Percentiles rank a stretch among this genome's conserved stretches.
These are phyloP conservation scores for Tenthredo amoena DNA, from an alignment of 2,888 invertebrate genomes.

Conservation along the genomic window DNA sequence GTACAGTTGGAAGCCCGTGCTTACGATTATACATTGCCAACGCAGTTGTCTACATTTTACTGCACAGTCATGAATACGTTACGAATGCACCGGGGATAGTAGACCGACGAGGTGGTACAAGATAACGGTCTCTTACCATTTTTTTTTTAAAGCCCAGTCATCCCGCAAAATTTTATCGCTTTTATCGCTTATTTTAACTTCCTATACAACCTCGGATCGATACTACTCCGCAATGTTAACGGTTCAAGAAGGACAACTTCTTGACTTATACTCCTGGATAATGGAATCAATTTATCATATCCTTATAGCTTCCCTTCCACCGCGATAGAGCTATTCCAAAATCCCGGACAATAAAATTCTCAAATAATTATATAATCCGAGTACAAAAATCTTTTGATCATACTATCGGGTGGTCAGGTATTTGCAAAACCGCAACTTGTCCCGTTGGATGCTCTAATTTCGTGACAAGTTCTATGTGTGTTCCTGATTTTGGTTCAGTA, in stretches of 20 bases:
- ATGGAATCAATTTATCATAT: background rate
- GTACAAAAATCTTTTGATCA: background rate
- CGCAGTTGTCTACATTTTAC: slow-evolving; percentile 61
- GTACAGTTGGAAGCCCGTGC: slow-evolving; percentile 44
- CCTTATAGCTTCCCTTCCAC: background rate
- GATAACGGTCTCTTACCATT: slow-evolving; percentile 33
- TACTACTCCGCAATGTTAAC: background rate
- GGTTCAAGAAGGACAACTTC: background rate
- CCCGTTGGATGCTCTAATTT: background rate
- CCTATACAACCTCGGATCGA: background rate
- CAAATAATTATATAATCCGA: background rate
- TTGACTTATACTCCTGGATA: background rate
- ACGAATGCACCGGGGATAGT: slow-evolving; percentile 47
- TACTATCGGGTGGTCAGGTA: background rate
- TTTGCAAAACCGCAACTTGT: background rate
- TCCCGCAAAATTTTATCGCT: slow-evolving; percentile 9
- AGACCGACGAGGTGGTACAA: background rate
- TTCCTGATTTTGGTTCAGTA: background rate
- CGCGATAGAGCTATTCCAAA: background rate
- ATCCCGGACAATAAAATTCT: background rate
- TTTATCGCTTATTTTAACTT: background rate
- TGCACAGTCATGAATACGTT: slow-evolving; percentile 51
- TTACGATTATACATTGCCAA: slow-evolving; percentile 53
- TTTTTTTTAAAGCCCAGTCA: slow-evolving; percentile 39
- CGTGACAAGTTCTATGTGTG: background rate